Base-by-base conservation (phyloP, 2,888 invertebrate genomes). In the Catocala sponsa region DNA sequence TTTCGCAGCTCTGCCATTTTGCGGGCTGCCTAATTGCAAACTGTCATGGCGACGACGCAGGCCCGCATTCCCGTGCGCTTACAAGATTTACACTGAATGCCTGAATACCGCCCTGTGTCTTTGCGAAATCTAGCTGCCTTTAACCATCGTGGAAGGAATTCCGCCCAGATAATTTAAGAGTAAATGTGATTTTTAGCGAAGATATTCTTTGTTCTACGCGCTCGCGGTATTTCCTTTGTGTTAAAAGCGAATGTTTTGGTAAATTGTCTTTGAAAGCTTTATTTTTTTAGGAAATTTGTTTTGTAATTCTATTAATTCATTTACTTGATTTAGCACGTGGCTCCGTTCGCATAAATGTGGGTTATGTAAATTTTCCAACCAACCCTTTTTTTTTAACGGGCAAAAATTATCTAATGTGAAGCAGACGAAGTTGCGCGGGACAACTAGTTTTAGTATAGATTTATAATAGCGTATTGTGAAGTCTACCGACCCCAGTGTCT, bases 1-100 rank as follows among this genome's bases (percentile, higher is more conserved):
- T 80, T 80, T 74, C 68, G 65, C 70, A 62, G 65, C 66, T 59
- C 76, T 77, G 80, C 86, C 82, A 83, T 86, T 85, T 85, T 85
- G 84, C 59, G 81, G 81, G 72, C 69, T 69, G 75, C 82, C 84
- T 87, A 86, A 87, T 86, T 86, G 84, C 83, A 72, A 85, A 75
- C 84, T 85, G 88, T 87, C 86, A 85, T 84, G 87, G 82, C 84
- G 79, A 59, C 79, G 77, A 74, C 74, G 64, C 78, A 78, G 78
- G 72, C 81, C 78, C 79, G 82, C 86, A 87, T 86, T 85, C 86
- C 78, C 67, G 75, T 61, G 65, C 74, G 77, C 78, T 79, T 77
- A 66, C 81, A 77, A 81, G 82, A 85, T 85, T 85, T 85, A 86
- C 84, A 76, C 81, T 70, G 72, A 73, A 84, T 82, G 78, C 82